Base-by-base conservation (phyloP, 1,140 invertebrate species). In the Neodiprion virginianus region DNA sequence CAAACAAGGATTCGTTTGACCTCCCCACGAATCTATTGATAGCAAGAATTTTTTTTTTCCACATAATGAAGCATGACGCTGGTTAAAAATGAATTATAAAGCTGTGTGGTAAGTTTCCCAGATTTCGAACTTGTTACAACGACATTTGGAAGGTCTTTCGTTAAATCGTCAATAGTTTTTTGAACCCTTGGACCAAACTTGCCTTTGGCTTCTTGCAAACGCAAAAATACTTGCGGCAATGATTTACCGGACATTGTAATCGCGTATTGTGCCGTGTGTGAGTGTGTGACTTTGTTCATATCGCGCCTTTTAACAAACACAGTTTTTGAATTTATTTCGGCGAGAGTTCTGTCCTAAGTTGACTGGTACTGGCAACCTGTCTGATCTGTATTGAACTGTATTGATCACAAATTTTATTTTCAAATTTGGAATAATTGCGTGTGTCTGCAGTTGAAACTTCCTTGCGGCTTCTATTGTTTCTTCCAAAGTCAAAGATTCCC, bases 361-460 rank as follows among this genome's bases (percentile, higher is more conserved):
- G 74, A 75, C 61, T 75, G 74, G 53, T 75, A 72, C 50, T 75
- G 74, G 23, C 69, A 75, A 8, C 74, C 61, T 67, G 71, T 17
- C 72, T 50, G 71, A 10, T 53, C 14, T 53, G 8, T 14, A 53
- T 53, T 10, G 14, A 53, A 53, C 50, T 14, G 50, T 53, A 53
- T 53, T 53, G 8, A 53, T 53, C 50, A 53, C 50, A 53, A 21
- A 21, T 53, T 14, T 14, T 10, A 53, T 9, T 53, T 21, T 1
- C 9, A 53, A 53, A 10, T 14, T 9, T 10, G 50, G 50, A 53
- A 53, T 53, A 9, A 53, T 10, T 10, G 14, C 9, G 9, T 14
- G 50, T 14, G 50, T 53, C 14, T 53, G 50, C 14, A 14, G 9
- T 14, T 14, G 50, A 53, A 53, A 53, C 14, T 14, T 53, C 14